phyloP scores from a whole-genome alignment of 2,888 invertebrate species.

The Stramonita haemastoma region DNA sequence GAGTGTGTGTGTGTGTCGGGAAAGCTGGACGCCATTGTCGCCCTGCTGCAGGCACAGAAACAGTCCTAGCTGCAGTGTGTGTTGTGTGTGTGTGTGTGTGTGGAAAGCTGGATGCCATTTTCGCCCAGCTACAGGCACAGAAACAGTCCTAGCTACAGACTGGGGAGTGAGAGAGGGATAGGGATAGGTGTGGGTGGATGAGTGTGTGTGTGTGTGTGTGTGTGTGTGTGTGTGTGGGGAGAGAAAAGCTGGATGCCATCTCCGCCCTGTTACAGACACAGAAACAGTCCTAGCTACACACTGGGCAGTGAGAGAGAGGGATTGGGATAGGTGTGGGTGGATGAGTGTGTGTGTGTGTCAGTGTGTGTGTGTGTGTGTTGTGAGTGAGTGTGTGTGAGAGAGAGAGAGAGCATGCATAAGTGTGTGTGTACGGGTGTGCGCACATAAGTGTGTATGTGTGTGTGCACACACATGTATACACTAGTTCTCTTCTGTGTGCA shows the following conservation, averaged over 20 bases:
- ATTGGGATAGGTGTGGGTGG: background rate
- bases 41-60: slow-evolving; percentile 27
- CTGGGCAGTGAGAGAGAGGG: background rate
- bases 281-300: background rate
- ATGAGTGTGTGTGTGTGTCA: background rate
- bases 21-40: slow-evolving; percentile 36
- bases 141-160: background rate
- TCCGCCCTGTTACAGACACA: slow-evolving; percentile 29
- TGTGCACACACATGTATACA: background rate
- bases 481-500: background rate
- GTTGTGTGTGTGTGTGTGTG: background rate
- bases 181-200: background rate
- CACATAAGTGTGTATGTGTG: too few relatives aligned
- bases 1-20: background rate
- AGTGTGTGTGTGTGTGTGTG: background rate
- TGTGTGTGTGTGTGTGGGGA: too few relatives aligned
- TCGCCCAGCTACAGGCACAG: slow-evolving; percentile 29
- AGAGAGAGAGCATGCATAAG: background rate
- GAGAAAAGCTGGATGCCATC: slow-evolving; percentile 32
- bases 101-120: slow-evolving; percentile 32
- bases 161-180: background rate
- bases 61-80: background rate
- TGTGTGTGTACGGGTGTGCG: too few relatives aligned
- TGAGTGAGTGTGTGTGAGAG: slow-evolving; percentile 3
- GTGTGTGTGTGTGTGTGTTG: slow-evolving; percentile 7